A percentile compares a stretch with the other conserved stretches of the same genome.
Conservation (phyloP, 2,888 invertebrate genomes). For the Thyatira batis region DNA sequence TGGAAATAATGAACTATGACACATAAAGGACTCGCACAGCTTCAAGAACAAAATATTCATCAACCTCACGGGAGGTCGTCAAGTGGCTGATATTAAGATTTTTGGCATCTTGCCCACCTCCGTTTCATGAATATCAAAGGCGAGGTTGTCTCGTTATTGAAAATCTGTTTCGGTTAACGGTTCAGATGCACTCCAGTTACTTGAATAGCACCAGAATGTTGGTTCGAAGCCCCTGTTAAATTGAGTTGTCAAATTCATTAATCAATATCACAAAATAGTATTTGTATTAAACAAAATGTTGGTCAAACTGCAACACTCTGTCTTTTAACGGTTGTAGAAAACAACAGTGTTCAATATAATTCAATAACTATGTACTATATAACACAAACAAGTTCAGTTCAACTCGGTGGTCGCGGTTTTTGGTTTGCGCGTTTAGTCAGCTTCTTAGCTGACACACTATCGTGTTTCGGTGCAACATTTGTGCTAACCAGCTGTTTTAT, state of each 20-base stretch:
- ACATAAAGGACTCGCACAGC: slow-evolving; percentile 27
- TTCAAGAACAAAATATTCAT: slow-evolving; percentile 14
- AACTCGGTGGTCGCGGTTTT: background rate
- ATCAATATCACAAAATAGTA: too few species aligned
- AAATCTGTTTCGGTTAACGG: background rate
- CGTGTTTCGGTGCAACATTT: background rate
- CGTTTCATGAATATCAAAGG: background rate
- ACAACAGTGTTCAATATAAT: background rate
- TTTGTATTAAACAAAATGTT: background rate
- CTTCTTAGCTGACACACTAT: background rate
- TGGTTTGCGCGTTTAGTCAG: background rate
- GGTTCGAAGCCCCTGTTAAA: too few species aligned
- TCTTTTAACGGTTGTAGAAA: background rate
- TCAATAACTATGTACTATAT: background rate
- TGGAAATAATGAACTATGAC: slow-evolving; percentile 25
- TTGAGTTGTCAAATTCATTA: background rate
- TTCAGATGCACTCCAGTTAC: background rate
- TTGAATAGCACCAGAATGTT: too few species aligned
- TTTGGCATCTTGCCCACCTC: background rate
- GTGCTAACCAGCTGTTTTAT: background rate
- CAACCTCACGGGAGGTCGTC: background rate
- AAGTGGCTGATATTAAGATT: background rate
- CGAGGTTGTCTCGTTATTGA: background rate
- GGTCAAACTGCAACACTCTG: slow-evolving; percentile 4
- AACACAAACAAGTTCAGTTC: background rate